phyloP scores from a whole-genome alignment of 1,140 invertebrate species.

The Yoshiicerus persimilis region DNA sequence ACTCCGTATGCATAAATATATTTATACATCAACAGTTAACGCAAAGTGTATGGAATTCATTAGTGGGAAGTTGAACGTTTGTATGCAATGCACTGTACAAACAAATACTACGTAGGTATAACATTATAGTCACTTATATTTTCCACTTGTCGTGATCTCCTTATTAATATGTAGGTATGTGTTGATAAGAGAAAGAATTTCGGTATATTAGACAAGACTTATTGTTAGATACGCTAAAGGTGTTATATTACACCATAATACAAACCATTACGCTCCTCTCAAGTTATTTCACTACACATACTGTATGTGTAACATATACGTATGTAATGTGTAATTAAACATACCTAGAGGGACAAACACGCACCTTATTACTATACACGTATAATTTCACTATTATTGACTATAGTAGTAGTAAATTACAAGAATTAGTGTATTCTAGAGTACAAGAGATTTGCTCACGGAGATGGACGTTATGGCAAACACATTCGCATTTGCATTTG shows the following conservation, averaged over 20 bases:
- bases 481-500: not conserved
- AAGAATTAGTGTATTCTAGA: no score
- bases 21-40: no score
- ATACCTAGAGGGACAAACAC: not conserved
- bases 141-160: not conserved
- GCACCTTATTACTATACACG: no score
- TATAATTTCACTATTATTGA: not conserved
- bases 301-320: not conserved
- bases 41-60: no score
- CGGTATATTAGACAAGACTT: not conserved
- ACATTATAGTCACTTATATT: not conserved
- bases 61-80: not conserved
- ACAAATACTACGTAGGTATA: not conserved
- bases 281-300: not conserved
- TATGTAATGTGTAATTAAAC: not conserved
- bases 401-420: not conserved
- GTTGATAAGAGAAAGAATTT: not conserved
- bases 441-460: not conserved
- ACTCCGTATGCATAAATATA: not conserved
- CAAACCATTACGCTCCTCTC: not conserved
- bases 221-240: not conserved
- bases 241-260: not conserved
- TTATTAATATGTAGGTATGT: not conserved
- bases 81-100: not conserved
- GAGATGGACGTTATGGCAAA: not conserved